Base-by-base conservation (phyloP, 2,113 vertebrate genomes). In the Tor tambroides region DNA sequence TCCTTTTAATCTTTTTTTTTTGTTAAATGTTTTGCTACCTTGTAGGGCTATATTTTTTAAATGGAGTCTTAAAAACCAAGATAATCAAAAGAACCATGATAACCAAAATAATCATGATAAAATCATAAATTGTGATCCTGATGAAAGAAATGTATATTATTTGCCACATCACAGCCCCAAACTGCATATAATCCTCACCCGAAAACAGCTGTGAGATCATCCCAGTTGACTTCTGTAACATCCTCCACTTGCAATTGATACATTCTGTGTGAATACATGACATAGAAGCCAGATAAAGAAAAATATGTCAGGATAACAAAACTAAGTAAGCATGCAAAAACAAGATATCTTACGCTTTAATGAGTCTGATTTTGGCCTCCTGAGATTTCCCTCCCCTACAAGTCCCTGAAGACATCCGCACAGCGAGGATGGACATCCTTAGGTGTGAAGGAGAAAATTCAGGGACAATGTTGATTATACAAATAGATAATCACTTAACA, bases 381-480 rank as follows among this genome's bases (percentile, higher is more conserved):
- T 87, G 19, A 21, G 80, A 41, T 19, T 86, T 85, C 0, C 30
- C 1, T 32, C 88, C 83, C 41, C 65, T 23, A 26, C 1, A 82
- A 6, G 43, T 23, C 32, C 84, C 80, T 21, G 23, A 14, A 0
- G 89, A 77, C 88, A 95, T 85, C 77, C 78, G 92, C 0, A 0
- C 0, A 46, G 90, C 90, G 56, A 95, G 38, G 19, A 92, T 5
- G 41, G 2, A 5, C 87, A 95, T 93, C 95, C 95, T 94, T n/a
- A 87, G 38, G n/a, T 43, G 71, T 6, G 5, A 61, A 67, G 2
- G 0, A 51, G 2, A 28, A 77, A 6, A n/a, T 11, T 12, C 23
- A 19, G 12, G 41, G 54, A 17, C 30, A 43, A 15, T 51, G 41
- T 46, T 49, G 46, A 41, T 23, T 11, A 32, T 61, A 43, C 30